phyloP scores from a whole-genome alignment of 2,888 invertebrate species.

The Athripsodes cinereus region DNA sequence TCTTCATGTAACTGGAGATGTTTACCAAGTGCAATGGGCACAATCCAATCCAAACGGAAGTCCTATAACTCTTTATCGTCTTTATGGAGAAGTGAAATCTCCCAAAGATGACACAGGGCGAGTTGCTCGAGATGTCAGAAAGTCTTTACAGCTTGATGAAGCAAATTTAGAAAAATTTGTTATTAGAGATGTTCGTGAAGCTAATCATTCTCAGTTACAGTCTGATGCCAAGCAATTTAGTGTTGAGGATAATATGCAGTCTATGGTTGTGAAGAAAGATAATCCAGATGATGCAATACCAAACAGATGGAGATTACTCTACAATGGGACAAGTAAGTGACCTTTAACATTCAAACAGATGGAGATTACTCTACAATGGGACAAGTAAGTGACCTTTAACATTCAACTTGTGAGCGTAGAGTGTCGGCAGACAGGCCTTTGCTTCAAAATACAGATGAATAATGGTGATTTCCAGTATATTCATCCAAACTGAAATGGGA shows the following conservation, averaged over 20 bases:
- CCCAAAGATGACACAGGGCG: slow-evolving; percentile 12
- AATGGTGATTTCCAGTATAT: too few relatives aligned
- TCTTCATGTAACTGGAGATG: slow-evolving; percentile 64
- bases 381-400: slow-evolving; percentile 48
- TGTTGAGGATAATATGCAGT: slow-evolving; percentile 45
- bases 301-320: slow-evolving; percentile 57
- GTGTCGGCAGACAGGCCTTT: too few relatives aligned
- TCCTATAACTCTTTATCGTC: slow-evolving; percentile 62
- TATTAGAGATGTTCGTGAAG: slow-evolving; percentile 7
- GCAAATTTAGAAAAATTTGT: background rate
- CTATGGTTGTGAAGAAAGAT: slow-evolving; percentile 16
- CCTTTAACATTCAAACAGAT: slow-evolving; percentile 34
- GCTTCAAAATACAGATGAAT: too few relatives aligned
- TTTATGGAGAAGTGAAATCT: slow-evolving; percentile 55
- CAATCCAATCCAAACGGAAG: slow-evolving; percentile 73
- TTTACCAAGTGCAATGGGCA: slow-evolving; percentile 77
- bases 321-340: slow-evolving; percentile 68
- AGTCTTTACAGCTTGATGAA: background rate
- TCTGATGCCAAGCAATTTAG: slow-evolving; percentile 37
- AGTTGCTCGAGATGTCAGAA: slow-evolving; percentile 9
- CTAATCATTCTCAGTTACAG: slow-evolving; percentile 32
- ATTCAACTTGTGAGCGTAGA: too few relatives aligned
- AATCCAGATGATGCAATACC: slow-evolving; percentile 37
- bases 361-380: slow-evolving; percentile 69
- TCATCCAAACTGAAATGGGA: too few relatives aligned